Evolutionary conservation across 2,797 vertebrate species (phyloP).

Genomic region (Bucorvus abyssinicus): DNA sequence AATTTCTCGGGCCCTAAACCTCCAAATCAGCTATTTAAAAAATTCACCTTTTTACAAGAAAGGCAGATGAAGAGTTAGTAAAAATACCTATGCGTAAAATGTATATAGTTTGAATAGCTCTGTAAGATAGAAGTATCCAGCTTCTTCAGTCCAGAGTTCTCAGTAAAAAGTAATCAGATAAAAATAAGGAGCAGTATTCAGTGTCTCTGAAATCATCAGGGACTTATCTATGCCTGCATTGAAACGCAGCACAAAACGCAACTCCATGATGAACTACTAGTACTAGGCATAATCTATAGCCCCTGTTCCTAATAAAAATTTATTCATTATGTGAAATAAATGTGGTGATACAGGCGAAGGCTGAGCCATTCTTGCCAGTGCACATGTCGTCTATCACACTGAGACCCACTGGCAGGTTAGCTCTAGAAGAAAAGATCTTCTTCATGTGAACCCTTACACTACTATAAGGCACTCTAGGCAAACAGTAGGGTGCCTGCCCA

Average conservation of each 20-base stretch:
- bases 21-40: not conserved
- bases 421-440: not conserved
- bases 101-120: not conserved
- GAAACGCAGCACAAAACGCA: not conserved
- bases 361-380: not conserved
- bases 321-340: not conserved
- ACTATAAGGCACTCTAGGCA: not conserved
- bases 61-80: not conserved
- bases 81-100: not conserved
- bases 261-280: not conserved
- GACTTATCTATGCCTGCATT: accelerated
- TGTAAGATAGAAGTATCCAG: not conserved
- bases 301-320: not conserved
- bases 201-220: not conserved
- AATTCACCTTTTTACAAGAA: not conserved
- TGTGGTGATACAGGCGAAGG: not conserved
- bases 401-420: not conserved
- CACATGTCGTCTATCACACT: not conserved
- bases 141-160: not conserved
- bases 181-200: not conserved
- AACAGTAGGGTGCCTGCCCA: not conserved
- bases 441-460: not conserved
- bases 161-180: not conserved
- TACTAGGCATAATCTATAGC: not conserved
- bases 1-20: not conserved